Evolutionary conservation across 1,140 invertebrate species (phyloP).

Genomic region (Megathymus violae): DNA sequence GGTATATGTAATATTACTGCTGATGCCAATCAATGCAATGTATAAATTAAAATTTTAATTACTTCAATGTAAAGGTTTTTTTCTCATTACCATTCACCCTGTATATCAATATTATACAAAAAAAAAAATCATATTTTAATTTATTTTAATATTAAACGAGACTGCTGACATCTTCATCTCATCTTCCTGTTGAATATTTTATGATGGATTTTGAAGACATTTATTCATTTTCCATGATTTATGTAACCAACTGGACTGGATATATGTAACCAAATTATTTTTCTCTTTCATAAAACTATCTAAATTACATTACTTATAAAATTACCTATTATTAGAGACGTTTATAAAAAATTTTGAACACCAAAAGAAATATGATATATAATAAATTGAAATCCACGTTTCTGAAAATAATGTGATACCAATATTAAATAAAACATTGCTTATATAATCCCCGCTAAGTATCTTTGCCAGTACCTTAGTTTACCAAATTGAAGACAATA

Average conservation of each 20-base stretch:
- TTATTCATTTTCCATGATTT: too few relatives aligned
- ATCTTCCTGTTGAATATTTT: constrained; percentile 13
- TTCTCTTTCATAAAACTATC: too few relatives aligned
- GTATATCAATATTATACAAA: constrained; percentile 38
- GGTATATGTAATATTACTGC: constrained; percentile 28
- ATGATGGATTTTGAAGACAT: constrained; percentile 6
- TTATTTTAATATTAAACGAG: constrained; percentile 41
- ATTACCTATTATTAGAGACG: too few relatives aligned
- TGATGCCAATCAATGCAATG: constrained; percentile 13
- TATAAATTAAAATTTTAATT: too few relatives aligned
- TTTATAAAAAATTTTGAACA: too few relatives aligned
- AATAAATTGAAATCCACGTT: too few relatives aligned
- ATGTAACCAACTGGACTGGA: too few relatives aligned
- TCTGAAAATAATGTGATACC: background rate
- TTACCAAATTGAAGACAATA: background rate
- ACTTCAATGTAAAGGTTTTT: background rate
- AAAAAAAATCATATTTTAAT: constrained; percentile 23
- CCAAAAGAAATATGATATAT: too few relatives aligned
- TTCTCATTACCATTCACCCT: constrained; percentile 44
- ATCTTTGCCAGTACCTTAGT: background rate
- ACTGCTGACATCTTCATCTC: constrained; percentile 62
- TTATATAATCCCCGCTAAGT: background rate
- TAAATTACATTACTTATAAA: too few relatives aligned
- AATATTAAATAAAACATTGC: constrained; percentile 1
- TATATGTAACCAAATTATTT: too few relatives aligned